Conservation (phyloP, 2,113 vertebrate species). For the Ictalurus punctatus region DNA sequence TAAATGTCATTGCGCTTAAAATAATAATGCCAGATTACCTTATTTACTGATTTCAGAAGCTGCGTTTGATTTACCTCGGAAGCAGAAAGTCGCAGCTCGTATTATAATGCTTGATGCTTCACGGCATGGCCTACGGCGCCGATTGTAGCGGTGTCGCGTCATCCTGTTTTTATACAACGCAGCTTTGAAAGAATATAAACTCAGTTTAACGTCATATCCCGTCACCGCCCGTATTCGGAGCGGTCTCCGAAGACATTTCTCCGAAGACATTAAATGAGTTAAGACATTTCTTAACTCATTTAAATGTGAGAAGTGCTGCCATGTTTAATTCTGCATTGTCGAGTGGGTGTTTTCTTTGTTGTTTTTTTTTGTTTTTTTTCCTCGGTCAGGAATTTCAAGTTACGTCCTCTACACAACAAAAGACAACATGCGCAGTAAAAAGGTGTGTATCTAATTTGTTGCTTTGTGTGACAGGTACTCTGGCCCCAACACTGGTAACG, state of each 20-base stretch:
- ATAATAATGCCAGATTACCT: not conserved
- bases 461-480: conserved; percentile 87
- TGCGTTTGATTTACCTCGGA: too few species aligned
- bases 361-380: not conserved
- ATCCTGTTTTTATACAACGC: too few species aligned
- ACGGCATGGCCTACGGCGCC: too few species aligned
- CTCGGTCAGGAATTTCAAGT: not conserved
- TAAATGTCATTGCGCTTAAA: not conserved
- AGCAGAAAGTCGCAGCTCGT: not conserved
- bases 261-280: too few species aligned
- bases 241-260: too few species aligned
- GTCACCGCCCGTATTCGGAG: too few species aligned
- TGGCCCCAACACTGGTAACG: conserved; percentile 97
- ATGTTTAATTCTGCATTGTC: not conserved
- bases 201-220: too few species aligned
- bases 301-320: not conserved
- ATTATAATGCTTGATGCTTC: not conserved
- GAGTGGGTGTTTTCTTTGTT: not conserved
- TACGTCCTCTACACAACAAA: not conserved
- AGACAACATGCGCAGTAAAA: not conserved
- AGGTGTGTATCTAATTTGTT: not conserved
- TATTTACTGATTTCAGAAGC: too few species aligned
- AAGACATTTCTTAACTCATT: not conserved
- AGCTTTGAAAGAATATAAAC: too few species aligned
- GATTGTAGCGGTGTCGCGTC: too few species aligned